Percentiles rank a stretch among this genome's conserved stretches.
Evolutionary conservation across 1,140 invertebrate genomes (phyloP).

Genomic region (Papilio machaon): DNA sequence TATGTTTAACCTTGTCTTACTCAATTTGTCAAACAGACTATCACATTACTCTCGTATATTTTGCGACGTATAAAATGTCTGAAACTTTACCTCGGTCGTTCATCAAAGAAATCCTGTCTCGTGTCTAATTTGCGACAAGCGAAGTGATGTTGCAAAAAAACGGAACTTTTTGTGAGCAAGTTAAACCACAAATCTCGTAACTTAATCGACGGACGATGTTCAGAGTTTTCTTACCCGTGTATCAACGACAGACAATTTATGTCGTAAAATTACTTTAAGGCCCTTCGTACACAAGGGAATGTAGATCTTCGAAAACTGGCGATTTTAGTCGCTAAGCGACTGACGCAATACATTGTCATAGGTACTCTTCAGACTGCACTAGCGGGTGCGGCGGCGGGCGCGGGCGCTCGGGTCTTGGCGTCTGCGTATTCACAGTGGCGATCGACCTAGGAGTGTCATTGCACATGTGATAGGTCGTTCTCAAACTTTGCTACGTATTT

Average conservation of each 20-base stretch:
- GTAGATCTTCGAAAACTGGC: too few relatives aligned
- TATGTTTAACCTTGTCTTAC: not conserved
- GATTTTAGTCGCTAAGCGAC: too few relatives aligned
- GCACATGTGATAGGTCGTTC: too few relatives aligned
- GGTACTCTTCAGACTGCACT: too few relatives aligned
- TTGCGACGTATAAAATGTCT: constrained; percentile 9
- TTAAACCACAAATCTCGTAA: constrained; percentile 39
- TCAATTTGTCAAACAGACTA: constrained; percentile 11
- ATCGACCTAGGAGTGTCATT: too few relatives aligned
- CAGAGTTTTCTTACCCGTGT: constrained; percentile 20
- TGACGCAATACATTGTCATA: too few relatives aligned
- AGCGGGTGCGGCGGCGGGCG: too few relatives aligned
- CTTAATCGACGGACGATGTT: constrained; percentile 38
- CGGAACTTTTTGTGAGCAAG: constrained; percentile 25
- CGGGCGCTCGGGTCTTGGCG: too few relatives aligned
- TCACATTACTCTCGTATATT: constrained; percentile 1
- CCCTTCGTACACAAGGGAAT: too few relatives aligned
- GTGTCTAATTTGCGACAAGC: constrained; percentile 41
- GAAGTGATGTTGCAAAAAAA: constrained; percentile 28
- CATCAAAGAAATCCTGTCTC: constrained; percentile 36
- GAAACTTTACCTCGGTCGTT: not conserved
- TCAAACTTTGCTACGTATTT: too few relatives aligned
- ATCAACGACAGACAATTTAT: constrained; percentile 28
- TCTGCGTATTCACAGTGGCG: too few relatives aligned
- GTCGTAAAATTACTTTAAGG: not conserved